A percentile compares a stretch with the other conserved stretches of the same genome.
Conservation (phyloP, 2,888 invertebrate genomes). For the Torymus auratus region DNA sequence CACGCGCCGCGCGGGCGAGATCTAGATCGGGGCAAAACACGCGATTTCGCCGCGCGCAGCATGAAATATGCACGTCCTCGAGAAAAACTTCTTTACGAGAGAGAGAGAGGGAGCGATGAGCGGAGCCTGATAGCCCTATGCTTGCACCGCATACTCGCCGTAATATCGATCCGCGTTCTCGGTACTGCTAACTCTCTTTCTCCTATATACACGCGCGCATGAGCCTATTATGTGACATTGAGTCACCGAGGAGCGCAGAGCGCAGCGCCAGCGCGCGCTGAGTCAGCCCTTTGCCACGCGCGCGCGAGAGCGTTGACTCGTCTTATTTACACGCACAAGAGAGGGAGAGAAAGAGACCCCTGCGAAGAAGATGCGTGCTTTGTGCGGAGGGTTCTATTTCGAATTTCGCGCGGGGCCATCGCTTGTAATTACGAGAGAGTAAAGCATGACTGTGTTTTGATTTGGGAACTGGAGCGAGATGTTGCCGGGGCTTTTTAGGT, state of each 20-base stretch:
- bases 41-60: too few relatives aligned
- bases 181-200: conserved; percentile 36
- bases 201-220: conserved; percentile 15
- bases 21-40: too few relatives aligned
- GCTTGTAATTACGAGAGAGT: too few relatives aligned
- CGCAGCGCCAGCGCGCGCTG: background rate
- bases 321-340: too few relatives aligned
- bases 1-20: too few relatives aligned
- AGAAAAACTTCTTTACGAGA: background rate
- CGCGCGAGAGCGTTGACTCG: background rate
- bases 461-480: background rate
- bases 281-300: conserved; percentile 9
- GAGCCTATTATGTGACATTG: conserved; percentile 68
- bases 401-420: too few relatives aligned
- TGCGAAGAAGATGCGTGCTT: background rate
- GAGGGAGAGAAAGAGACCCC: background rate
- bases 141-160: background rate
- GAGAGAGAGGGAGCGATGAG: conserved; percentile 1
- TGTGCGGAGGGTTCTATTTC: too few relatives aligned
- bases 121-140: background rate
- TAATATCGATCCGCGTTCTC: conserved; percentile 64
- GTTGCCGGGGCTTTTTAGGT: background rate
- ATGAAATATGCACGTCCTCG: too few relatives aligned
- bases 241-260: conserved; percentile 64
- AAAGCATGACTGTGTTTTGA: too few relatives aligned